Conservation (phyloP, 2,797 vertebrate genomes). For the Pygocentrus nattereri region DNA sequence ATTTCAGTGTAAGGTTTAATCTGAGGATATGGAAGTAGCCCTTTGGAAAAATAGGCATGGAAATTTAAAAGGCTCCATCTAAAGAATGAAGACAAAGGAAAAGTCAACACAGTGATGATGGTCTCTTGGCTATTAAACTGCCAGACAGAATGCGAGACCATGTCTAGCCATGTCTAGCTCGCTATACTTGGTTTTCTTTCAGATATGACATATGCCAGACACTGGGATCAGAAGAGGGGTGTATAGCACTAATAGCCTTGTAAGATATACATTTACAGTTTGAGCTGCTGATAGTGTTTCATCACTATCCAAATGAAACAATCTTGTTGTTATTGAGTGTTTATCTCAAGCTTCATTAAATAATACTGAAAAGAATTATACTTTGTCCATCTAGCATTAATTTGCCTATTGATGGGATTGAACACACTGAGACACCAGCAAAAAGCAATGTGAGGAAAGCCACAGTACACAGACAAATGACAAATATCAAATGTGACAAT, state of each 20-base stretch:
- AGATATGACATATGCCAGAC: slow-evolving; percentile 7
- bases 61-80: neutral
- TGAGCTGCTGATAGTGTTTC: neutral
- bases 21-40: neutral
- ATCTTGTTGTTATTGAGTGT: neutral
- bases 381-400: neutral
- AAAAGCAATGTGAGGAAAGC: slow-evolving; percentile 10
- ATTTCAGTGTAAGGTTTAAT: neutral
- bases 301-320: neutral
- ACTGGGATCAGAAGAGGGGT: neutral
- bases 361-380: neutral
- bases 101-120: neutral
- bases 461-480: neutral
- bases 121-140: neutral
- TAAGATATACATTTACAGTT: neutral
- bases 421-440: neutral
- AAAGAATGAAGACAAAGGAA: neutral
- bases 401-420: neutral
- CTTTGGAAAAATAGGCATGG: slow-evolving; percentile 7
- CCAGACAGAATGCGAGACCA: neutral
- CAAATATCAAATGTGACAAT: slow-evolving; percentile 2
- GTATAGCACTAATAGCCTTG: neutral
- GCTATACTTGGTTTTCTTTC: neutral
- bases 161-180: neutral
- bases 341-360: neutral